These are phyloP conservation scores for Betta splendens DNA, from an alignment of 2,797 vertebrate species.

Conservation along the genomic window DNA sequence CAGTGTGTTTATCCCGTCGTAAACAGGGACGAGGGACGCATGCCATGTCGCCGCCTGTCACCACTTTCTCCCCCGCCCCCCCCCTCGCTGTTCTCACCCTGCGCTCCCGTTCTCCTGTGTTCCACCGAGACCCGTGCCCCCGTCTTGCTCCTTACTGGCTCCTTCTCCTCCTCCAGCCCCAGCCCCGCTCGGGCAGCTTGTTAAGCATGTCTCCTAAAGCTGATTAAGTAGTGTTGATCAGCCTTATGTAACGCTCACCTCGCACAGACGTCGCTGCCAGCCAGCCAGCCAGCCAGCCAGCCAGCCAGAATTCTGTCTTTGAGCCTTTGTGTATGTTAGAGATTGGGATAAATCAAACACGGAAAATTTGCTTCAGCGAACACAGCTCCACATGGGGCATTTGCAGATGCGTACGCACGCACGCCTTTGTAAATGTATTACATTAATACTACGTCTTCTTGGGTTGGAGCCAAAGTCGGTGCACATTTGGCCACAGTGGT, in stretches of 20 bases:
- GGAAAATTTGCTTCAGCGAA: conserved; percentile 50
- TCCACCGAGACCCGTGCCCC: conserved; percentile 13
- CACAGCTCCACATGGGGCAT: conserved; percentile 22
- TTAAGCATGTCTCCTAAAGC: conserved; percentile 79
- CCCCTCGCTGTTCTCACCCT: conserved; percentile 35
- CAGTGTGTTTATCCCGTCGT: conserved; percentile 69
- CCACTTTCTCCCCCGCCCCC: conserved; percentile 56
- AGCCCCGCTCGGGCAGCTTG: conserved; percentile 64
- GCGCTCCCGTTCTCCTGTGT: conserved; percentile 28
- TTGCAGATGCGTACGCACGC: conserved; percentile 14
- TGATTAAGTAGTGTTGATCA: conserved; percentile 79
- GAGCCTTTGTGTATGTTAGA: conserved; percentile 28
- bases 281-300: conserved; percentile 33
- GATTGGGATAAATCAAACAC: conserved; percentile 41
- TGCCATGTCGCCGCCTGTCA: conserved; percentile 78
- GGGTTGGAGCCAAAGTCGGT: conserved; percentile 27
- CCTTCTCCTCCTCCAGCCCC: conserved; percentile 25
- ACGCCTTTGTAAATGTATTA: conserved; percentile 17
- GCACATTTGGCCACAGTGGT: conserved; percentile 15
- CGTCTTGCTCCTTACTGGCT: conserved; percentile 10
- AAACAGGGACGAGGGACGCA: conserved; percentile 77
- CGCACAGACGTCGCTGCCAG: conserved; percentile 58
- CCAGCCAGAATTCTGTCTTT: conserved; percentile 35
- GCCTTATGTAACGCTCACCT: conserved; percentile 75
- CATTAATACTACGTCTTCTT: conserved; percentile 23